Evolutionary conservation across 2,113 vertebrate species (phyloP).

Genomic region (Sisor rabdophorus): DNA sequence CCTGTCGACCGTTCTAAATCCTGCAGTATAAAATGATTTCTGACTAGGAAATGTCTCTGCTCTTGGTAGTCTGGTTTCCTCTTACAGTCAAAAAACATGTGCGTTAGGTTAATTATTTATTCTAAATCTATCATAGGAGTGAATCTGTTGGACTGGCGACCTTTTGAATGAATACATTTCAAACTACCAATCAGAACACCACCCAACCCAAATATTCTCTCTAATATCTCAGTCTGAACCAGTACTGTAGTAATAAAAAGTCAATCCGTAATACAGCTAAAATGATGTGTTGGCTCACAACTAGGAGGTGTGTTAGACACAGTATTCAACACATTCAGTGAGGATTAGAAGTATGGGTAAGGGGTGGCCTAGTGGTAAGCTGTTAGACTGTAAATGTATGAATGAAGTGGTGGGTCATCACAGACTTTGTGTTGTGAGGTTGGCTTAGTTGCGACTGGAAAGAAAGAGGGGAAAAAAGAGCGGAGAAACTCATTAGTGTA

Average conservation of each 20-base stretch:
- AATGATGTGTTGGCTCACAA: slow-evolving; percentile 9
- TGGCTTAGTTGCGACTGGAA: background rate
- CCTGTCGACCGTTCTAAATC: too few relatives aligned
- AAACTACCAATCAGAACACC: too few relatives aligned
- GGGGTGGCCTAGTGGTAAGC: too few relatives aligned
- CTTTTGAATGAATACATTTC: too few relatives aligned
- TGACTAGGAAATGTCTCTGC: too few relatives aligned
- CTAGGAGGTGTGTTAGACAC: slow-evolving; percentile 5
- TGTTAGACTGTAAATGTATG: background rate
- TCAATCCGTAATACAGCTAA: background rate
- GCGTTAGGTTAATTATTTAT: too few relatives aligned
- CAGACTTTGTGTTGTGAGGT: background rate
- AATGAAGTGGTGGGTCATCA: background rate
- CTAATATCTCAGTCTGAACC: background rate
- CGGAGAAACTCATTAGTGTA: slow-evolving; percentile 27
- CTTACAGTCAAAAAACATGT: too few relatives aligned
- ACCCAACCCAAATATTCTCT: background rate
- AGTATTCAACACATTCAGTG: slow-evolving; percentile 18
- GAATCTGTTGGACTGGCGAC: too few relatives aligned
- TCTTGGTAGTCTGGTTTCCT: too few relatives aligned
- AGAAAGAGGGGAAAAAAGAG: background rate
- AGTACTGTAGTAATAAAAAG: background rate
- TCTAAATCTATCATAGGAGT: too few relatives aligned
- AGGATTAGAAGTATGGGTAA: too few relatives aligned
- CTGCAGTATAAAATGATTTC: too few relatives aligned